Evolutionary conservation across 2,797 vertebrate genomes (phyloP), one percentile per base, ranked within the genome.

Genomic region (Dryobates pubescens): DNA sequence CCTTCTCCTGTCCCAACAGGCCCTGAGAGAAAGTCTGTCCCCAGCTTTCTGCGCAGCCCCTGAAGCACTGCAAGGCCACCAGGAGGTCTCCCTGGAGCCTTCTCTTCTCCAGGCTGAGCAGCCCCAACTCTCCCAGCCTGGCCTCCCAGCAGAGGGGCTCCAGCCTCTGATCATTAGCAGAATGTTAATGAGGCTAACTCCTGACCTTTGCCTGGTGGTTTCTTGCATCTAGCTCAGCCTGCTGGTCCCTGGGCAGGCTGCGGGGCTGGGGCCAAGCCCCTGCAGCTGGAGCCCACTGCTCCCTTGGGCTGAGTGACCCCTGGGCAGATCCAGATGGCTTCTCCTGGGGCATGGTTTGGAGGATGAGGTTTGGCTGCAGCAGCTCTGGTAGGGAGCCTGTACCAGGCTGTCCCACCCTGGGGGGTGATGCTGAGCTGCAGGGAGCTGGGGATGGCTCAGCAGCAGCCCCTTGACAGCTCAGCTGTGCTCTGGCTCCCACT

Each of bases 261-360:
- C 58, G 9, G 38, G 41, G 45, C 29, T 61, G 20, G 30, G 65
- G 16, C 51, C 4, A 1, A 27, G 45, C 59, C n/a, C 79, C 38
- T 0, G 2, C 43, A 41, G 59, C 10, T 1, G 0, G 23, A 41
- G 18, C 43, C 53, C 7, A 5, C 32, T 41, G 18, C 5, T 17
- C 41, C 1, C 2, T 17, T 15, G 3, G 32, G 51, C 9, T 0
- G 0, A 47, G 43, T 27, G 83, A 32, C 51, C 20, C 2, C 13
- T 17, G 53, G 32, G 11, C 32, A 36, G n/a, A 54, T 26, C 49
- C 57, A 10, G 51, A 45, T 34, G 36, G 13, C 12, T 47, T 59
- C 36, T 47, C 0, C 1, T 8, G 22, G 24, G 8, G 3, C 8
- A 1, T 24, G 65, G 7, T 38, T 45, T 77, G n/a, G 6, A 56